phyloP scores from a whole-genome alignment of 1,140 invertebrate genomes.

The Tetranychus cinnabarinus region DNA sequence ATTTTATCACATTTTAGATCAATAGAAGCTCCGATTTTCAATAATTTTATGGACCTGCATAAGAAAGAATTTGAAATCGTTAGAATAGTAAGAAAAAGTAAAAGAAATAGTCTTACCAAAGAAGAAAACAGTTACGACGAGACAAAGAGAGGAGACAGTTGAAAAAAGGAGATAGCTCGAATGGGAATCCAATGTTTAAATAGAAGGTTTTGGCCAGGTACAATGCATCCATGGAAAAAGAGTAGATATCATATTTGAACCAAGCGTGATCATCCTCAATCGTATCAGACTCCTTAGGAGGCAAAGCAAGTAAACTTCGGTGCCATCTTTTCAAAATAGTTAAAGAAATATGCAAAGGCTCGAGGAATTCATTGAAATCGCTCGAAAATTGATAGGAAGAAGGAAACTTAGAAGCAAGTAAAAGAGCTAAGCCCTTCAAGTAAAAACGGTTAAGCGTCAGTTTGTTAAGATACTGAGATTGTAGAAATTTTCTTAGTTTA shows the following conservation, averaged over 20 bases:
- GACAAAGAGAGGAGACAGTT: neutral
- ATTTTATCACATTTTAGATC: no score
- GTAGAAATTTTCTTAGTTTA: neutral
- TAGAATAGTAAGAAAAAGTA: no score
- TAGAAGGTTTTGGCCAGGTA: neutral
- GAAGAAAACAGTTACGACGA: neutral
- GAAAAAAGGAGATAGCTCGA: neutral
- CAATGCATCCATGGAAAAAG: neutral
- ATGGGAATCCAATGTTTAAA: neutral
- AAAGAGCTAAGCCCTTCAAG: constrained; percentile 1
- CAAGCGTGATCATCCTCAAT: neutral
- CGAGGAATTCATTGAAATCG: constrained; percentile 3
- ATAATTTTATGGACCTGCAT: neutral
- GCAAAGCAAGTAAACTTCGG: neutral
- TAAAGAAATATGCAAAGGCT: constrained; percentile 2
- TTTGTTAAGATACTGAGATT: constrained; percentile 3
- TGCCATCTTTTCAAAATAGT: constrained; percentile 5
- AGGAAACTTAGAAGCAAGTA: constrained; percentile 2
- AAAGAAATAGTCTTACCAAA: neutral
- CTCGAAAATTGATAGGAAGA: neutral
- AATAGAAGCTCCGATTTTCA: no score
- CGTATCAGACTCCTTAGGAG: neutral
- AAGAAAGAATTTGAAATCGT: no score
- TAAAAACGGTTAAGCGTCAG: constrained; percentile 4
- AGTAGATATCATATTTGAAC: constrained; percentile 3